Conservation (phyloP, 2,888 invertebrate genomes). For the Catocala fraxini region DNA sequence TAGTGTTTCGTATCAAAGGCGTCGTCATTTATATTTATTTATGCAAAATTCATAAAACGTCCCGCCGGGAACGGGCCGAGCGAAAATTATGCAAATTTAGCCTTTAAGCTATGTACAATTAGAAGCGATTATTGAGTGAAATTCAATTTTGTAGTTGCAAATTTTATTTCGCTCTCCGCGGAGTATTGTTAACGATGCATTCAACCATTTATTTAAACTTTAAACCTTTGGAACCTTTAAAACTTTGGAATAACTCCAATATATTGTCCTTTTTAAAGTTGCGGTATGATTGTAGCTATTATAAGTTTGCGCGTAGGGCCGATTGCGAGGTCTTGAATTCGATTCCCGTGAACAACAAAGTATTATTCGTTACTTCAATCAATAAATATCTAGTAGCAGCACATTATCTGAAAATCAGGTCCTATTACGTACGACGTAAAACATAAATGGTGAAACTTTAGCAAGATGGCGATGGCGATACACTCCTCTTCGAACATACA, state of each 20-base stretch:
- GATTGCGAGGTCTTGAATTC: too few species aligned
- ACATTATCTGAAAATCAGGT: too few species aligned
- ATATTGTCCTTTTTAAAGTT: constrained; percentile 15
- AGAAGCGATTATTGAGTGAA: constrained; percentile 77
- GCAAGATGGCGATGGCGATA: too few species aligned
- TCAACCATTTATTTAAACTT: constrained; percentile 46
- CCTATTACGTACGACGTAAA: too few species aligned
- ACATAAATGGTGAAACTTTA: too few species aligned
- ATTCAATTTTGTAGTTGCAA: constrained; percentile 68
- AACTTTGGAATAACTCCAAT: too few species aligned
- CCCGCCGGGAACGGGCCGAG: constrained; percentile 65
- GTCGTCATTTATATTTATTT: constrained; percentile 73
- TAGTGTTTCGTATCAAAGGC: constrained; percentile 72
- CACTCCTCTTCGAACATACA: too few species aligned
- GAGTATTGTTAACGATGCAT: constrained; percentile 53
- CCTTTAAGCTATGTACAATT: constrained; percentile 78
- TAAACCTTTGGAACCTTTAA: too few species aligned
- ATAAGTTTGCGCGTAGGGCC: not conserved
- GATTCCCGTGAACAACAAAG: too few species aligned
- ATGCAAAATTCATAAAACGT: constrained; percentile 77
- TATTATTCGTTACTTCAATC: too few species aligned
- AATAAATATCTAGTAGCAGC: too few species aligned
- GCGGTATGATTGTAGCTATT: not conserved
- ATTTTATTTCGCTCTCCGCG: constrained; percentile 60
- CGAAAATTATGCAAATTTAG: constrained; percentile 81